Base-by-base conservation (phyloP, 2,888 invertebrate species). In the Syritta pipiens region DNA sequence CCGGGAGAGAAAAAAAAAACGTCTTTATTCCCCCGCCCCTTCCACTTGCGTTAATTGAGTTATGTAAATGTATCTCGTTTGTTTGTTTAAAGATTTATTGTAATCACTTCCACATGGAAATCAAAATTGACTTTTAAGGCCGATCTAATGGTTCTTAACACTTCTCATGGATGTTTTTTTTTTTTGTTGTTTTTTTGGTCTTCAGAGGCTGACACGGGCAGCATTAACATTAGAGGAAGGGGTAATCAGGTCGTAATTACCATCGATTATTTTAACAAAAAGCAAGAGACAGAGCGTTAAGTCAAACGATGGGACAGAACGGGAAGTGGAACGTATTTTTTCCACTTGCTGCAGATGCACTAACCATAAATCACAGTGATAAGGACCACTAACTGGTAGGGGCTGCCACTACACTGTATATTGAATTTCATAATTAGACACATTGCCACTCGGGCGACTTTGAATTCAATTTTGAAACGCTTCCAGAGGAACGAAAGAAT, bases 381-480 rank as follows among this genome's bases (percentile, higher is more conserved):
- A 79, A 74, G 79, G 67, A 74, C 74, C 79, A 79, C 74, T 79
- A 68, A 74, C 79, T 68, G 72, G 65, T 59, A 72, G n/a, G n/a
- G 63, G 51, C 76, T 37, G 57, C 57, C 76, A 63, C n/a, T 76
- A 51, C 22, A 69, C 55, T 55, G 67, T 74, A 74, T 74, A 79
- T 79, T 68, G 72, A 74, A 79, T 74, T 79, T 79, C 79, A 79
- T 79, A 79, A 79, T 79, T 74, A 79, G 79, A 74, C 62, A 79
- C 74, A 74, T 67, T 57, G 74, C 72, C 19, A 24, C 20, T 12
- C 12, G 35, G 19, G 24, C 12, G 6, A 12, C 30, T 28, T 28
- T 60, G 37, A 6, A 63, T 57, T 69, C 62, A 62, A 75, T 77
- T 71, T 59, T 19, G 32, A 65, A 72, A 22, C 35, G 26, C 35